phyloP scores from a whole-genome alignment of 1,140 invertebrate genomes.

The Eubasilissa regina region DNA sequence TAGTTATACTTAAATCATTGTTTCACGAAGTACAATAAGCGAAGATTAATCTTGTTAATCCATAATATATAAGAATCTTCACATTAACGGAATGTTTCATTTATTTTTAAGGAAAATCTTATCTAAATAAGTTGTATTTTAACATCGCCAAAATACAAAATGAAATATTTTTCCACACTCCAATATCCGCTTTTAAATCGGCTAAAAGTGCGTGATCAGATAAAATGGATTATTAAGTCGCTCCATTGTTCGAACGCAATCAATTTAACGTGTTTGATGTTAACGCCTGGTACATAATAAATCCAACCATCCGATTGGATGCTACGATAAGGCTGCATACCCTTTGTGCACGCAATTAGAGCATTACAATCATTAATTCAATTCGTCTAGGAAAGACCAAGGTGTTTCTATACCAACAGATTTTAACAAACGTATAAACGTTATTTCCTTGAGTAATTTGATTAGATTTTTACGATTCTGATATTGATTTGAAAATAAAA shows the following conservation, averaged over 20 bases:
- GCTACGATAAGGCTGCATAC: conserved; percentile 31
- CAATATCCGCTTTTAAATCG: conserved; percentile 47
- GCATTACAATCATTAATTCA: conserved; percentile 49
- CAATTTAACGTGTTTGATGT: conserved; percentile 53
- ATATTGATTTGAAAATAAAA: too few species aligned
- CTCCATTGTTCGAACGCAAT: conserved; percentile 56
- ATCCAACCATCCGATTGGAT: conserved; percentile 22
- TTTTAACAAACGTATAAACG: too few species aligned
- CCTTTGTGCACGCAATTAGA: conserved; percentile 57
- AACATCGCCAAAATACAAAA: neutral
- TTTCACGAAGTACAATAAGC: neutral
- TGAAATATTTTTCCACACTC: neutral
- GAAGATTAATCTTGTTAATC: too few species aligned
- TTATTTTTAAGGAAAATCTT: too few species aligned
- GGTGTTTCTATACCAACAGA: neutral
- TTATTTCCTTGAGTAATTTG: too few species aligned
- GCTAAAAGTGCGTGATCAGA: conserved; percentile 55
- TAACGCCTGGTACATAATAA: conserved; percentile 50
- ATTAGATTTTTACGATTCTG: too few species aligned
- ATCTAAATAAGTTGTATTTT: too few species aligned
- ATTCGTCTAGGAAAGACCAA: neutral
- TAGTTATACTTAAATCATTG: neutral
- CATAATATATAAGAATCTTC: too few species aligned
- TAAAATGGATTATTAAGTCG: conserved; percentile 48
- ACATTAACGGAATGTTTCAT: too few species aligned